Evolutionary conservation across 92 coral and sea anemone species (phyloP).

Genomic region (Zoanthus sociatus): DNA sequence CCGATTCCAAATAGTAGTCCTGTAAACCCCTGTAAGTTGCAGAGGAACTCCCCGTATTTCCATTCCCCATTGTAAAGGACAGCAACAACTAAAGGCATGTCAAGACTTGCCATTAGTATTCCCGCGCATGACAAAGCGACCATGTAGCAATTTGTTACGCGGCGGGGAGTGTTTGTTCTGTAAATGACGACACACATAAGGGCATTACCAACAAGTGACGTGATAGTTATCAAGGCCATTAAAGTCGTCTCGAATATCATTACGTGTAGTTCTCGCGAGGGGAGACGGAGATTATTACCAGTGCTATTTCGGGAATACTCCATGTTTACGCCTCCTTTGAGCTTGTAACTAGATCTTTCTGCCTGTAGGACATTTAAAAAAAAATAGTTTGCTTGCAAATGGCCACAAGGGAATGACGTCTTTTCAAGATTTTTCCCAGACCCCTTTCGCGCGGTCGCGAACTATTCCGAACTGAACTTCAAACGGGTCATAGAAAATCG

Average conservation of each 20-base stretch:
- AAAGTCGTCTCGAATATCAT: background rate
- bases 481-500: too few species aligned
- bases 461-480: too few species aligned
- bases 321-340: background rate
- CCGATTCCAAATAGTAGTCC: constrained; percentile 9
- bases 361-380: background rate
- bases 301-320: background rate
- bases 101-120: constrained; percentile 22
- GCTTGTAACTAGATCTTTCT: background rate
- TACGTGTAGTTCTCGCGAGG: background rate
- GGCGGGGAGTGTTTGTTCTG: background rate
- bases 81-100: constrained; percentile 31
- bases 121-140: constrained; percentile 29
- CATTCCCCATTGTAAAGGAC: constrained; percentile 27
- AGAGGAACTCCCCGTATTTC: constrained; percentile 28
- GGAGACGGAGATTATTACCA: constrained; percentile 1
- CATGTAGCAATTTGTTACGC: constrained; percentile 31
- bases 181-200: constrained; percentile 27
- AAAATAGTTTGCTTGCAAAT: background rate
- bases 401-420: too few species aligned
- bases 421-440: too few species aligned
- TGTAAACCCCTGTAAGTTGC: constrained; percentile 41
- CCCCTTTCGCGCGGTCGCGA: too few species aligned
- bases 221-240: constrained; percentile 3
- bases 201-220: constrained; percentile 18